These are phyloP conservation scores for Turdus rufiventris DNA, from an alignment of 2,113 vertebrate species.

Conservation along the genomic window DNA sequence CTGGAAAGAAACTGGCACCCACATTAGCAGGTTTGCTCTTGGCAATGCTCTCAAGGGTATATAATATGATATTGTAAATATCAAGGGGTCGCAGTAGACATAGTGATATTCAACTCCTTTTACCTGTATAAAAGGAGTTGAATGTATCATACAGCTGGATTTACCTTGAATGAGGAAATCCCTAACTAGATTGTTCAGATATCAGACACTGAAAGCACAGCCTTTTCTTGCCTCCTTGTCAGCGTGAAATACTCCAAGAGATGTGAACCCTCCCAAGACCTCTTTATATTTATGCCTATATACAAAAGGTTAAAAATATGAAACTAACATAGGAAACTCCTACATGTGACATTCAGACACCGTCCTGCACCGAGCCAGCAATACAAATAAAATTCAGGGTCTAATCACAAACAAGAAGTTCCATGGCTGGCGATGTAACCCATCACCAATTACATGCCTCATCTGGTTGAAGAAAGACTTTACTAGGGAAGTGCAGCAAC, in stretches of 20 bases:
- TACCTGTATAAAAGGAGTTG: background rate
- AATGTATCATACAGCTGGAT: background rate
- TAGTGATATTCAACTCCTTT: too few relatives aligned
- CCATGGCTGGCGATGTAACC: background rate
- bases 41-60: background rate
- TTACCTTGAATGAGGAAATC: background rate
- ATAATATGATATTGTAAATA: background rate
- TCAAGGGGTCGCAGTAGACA: background rate
- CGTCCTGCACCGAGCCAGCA: background rate
- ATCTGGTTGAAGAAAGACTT: conserved; percentile 31
- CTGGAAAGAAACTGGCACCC: background rate
- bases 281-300: background rate
- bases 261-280: background rate
- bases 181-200: background rate
- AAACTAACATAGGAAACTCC: background rate
- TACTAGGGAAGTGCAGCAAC: background rate
- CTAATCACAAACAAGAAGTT: background rate
- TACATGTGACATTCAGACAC: background rate
- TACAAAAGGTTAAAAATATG: background rate
- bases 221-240: background rate
- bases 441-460: conserved; percentile 28
- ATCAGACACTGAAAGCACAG: background rate
- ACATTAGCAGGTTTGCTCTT: background rate
- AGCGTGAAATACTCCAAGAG: background rate
- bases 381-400: background rate